Base-by-base conservation (phyloP, 2,113 vertebrate species). In the Xyrauchen texanus region DNA sequence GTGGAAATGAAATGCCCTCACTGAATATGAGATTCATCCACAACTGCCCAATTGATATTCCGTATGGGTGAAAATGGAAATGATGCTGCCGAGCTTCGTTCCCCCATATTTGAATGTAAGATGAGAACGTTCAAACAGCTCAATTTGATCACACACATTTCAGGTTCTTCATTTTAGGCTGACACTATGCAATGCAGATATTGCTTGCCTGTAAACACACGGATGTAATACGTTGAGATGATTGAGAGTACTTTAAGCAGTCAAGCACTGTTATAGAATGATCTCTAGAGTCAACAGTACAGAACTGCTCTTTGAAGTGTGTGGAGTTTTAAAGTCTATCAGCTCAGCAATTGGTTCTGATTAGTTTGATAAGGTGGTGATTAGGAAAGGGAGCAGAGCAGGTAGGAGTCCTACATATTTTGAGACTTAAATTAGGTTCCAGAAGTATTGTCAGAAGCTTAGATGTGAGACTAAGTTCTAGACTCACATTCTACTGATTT, bases 231-330 rank as follows among this genome's bases (percentile, higher is more conserved):
- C 80, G 66, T 1, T 34, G 21, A 34, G 21, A 34, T 78, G 74
- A 82, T 81, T 85, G 77, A 68, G 76, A 81, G 77, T 79, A 70
- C 69, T 80, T 83, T 83, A 78, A 76, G 84, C 76, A 79, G 77
- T 82, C 77, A 53, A 73, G 66, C 60, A 66, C 76, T 77, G 21
- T 34, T 34, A 34, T 34, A 60, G 81, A 81, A 76, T 74, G 16
- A 76, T 84, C 79, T 77, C 78, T 51, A 84, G 80, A 84, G 72
- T 78, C 79, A 74, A 81, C 70, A 67, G 53, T 68, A 81, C 75
- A 16, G 68, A 69, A 47, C 45, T 52, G 45, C 72, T 80, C 64
- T 71, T 10, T 68, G 65, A 7, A 68, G 68, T 63, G 71, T 16
- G 49, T 44, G 76, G 71, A 75, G 81, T 44, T 79, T 84, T 80